phyloP scores from a whole-genome alignment of 2,113 vertebrate genomes.

The Tyto alba region DNA sequence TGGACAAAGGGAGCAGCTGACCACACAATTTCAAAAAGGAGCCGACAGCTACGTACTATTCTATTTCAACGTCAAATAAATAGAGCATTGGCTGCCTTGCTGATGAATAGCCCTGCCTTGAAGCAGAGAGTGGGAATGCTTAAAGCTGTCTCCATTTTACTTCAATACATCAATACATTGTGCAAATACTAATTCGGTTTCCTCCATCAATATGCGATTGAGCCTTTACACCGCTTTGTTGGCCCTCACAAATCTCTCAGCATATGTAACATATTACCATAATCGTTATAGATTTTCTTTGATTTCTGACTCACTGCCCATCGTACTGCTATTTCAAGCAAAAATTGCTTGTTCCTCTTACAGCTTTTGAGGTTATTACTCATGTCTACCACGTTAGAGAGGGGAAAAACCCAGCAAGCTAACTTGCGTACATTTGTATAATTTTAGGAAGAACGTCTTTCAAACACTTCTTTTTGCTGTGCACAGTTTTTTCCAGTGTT shows the following conservation, averaged over 20 bases:
- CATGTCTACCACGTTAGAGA: constrained; percentile 49
- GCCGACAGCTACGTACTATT: not conserved
- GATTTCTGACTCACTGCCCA: constrained; percentile 37
- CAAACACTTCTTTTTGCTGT: constrained; percentile 22
- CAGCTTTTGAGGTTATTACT: constrained; percentile 66
- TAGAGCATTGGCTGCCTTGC: not conserved
- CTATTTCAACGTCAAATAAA: not conserved
- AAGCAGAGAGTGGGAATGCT: not conserved
- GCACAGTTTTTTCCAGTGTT: constrained; percentile 5
- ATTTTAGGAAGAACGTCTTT: constrained; percentile 37
- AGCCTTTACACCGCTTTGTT: not conserved
- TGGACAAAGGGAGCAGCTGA: not conserved
- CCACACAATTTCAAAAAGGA: not conserved
- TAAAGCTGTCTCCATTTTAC: not conserved
- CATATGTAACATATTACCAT: not conserved
- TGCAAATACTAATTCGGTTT: not conserved
- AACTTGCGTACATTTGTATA: not conserved
- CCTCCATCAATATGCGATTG: not conserved
- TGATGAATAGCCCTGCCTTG: not conserved
- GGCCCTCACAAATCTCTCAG: constrained; percentile 14
- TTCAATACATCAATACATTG: not conserved
- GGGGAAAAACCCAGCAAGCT: constrained; percentile 4
- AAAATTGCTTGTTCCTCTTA: constrained; percentile 36
- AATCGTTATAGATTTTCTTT: not conserved
- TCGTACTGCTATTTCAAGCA: constrained; percentile 10